Conservation (phyloP, 2,113 vertebrate genomes). For the Fulica atra region DNA sequence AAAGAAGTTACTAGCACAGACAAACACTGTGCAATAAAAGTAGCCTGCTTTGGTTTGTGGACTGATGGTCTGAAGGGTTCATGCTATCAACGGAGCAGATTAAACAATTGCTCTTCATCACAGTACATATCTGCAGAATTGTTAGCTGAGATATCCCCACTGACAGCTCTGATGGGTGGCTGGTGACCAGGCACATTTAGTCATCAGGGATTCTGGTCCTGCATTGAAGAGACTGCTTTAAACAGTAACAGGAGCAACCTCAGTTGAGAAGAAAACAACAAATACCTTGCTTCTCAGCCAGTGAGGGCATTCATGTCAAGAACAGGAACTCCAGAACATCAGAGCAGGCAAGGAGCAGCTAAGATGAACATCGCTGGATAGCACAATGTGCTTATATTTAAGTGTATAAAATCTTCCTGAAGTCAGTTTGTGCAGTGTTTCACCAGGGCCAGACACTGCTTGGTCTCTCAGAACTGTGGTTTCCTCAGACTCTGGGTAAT, state of each 20-base stretch:
- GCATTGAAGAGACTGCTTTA: background rate
- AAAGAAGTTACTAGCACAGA: background rate
- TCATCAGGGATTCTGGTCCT: background rate
- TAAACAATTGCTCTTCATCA: fast-evolving
- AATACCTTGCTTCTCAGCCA: background rate
- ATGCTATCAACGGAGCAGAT: background rate
- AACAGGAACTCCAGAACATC: background rate
- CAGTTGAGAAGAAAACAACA: background rate
- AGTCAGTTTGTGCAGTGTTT: background rate
- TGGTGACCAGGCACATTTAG: background rate
- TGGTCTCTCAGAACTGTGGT: background rate
- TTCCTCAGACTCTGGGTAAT: background rate
- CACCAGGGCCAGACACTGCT: background rate
- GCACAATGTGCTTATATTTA: background rate
- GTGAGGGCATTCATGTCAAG: background rate
- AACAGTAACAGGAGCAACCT: background rate
- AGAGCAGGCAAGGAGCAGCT: background rate
- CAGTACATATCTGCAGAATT: background rate
- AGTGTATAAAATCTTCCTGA: background rate
- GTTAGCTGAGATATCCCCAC: background rate
- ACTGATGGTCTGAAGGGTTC: background rate
- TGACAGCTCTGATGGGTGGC: background rate
- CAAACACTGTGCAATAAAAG: background rate
- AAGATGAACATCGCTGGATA: background rate
- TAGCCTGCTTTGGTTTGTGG: background rate